A percentile compares a stretch with the other conserved stretches of the same genome.
Evolutionary conservation across 2,113 vertebrate species (phyloP).

Genomic region (Geothlypis trichas): DNA sequence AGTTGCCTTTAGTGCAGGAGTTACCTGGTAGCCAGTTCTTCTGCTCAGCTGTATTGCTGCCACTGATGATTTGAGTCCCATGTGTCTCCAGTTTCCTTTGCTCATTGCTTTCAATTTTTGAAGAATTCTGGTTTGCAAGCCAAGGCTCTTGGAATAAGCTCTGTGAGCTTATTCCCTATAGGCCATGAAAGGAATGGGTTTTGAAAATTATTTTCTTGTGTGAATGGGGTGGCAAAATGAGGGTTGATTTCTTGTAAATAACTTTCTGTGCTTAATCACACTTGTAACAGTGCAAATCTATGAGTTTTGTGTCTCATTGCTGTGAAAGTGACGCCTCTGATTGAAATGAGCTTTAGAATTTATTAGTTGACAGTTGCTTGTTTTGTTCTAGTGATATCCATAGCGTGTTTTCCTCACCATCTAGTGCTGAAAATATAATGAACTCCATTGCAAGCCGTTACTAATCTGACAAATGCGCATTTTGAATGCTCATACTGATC

Average conservation of each 20-base stretch:
- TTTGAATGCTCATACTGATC: not conserved
- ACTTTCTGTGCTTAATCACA: not conserved
- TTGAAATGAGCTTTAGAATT: not conserved
- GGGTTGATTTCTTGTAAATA: not conserved
- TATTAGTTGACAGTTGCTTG: not conserved
- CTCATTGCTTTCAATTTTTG: not conserved
- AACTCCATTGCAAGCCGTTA: not conserved
- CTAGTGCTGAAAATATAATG: not conserved
- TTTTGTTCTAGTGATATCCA: not conserved
- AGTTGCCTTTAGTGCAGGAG: not conserved
- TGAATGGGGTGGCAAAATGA: not conserved
- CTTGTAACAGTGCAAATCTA: not conserved
- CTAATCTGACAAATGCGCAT: not conserved
- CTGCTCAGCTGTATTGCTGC: not conserved
- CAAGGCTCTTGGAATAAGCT: not conserved
- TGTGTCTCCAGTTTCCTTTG: not conserved
- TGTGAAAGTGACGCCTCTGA: not conserved
- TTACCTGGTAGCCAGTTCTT: not conserved
- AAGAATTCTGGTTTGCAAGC: not conserved
- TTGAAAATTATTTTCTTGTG: not conserved
- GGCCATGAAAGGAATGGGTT: not conserved
- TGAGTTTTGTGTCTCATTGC: not conserved
- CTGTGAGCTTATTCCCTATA: not conserved
- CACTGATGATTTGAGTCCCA: not conserved
- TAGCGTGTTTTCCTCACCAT: not conserved